Evolutionary conservation across 2,888 invertebrate species (phyloP).

Genomic region (Erebia aethiops): DNA sequence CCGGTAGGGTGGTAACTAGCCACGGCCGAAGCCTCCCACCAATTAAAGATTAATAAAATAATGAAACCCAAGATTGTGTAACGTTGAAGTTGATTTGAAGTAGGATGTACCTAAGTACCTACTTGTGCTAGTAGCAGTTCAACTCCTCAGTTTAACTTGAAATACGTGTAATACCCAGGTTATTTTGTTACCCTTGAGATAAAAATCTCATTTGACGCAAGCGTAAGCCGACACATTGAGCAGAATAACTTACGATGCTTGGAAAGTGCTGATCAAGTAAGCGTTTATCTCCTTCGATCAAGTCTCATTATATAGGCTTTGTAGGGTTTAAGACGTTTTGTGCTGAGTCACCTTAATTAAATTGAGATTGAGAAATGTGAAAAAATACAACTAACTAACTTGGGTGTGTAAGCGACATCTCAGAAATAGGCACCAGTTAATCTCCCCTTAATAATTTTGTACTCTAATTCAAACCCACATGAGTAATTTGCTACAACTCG

Average conservation of each 20-base stretch:
- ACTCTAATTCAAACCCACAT: too few species aligned
- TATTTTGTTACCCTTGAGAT: not conserved
- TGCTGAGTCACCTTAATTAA: not conserved
- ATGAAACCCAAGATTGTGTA: too few species aligned
- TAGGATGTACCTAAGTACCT: not conserved
- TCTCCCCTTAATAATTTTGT: too few species aligned
- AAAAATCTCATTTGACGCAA: constrained; percentile 15
- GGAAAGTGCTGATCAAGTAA: constrained; percentile 12
- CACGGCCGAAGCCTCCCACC: too few species aligned
- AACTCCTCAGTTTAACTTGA: not conserved
- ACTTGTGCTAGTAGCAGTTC: not conserved
- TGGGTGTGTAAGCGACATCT: too few species aligned
- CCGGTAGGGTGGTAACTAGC: too few species aligned
- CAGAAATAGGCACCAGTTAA: too few species aligned
- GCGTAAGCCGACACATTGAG: constrained; percentile 5
- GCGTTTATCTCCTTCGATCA: constrained; percentile 12
- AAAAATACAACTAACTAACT: too few species aligned
- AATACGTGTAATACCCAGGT: not conserved
- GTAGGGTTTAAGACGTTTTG: not conserved
- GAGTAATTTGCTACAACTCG: too few species aligned
- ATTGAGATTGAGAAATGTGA: not conserved
- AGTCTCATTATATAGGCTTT: constrained; percentile 2
- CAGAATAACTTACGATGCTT: constrained; percentile 13
- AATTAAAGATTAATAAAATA: too few species aligned
- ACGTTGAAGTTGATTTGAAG: too few species aligned